Conservation (phyloP, 2,113 vertebrate species). For the Leptodactylus fuscus region DNA sequence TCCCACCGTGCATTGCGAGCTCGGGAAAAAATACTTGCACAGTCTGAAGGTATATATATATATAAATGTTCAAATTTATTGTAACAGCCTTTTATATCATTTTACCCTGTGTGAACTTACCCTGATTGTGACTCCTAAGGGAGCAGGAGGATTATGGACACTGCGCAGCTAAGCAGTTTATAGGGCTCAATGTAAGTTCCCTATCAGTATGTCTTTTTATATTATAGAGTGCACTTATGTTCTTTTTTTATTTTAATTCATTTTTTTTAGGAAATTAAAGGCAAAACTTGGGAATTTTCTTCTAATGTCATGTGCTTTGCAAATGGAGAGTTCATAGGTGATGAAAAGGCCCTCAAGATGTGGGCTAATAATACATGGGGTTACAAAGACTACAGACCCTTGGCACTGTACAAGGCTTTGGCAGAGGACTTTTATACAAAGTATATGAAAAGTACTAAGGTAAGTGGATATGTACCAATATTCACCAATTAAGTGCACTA, state of each 20-base stretch:
- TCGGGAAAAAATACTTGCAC: no score
- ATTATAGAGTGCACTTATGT: neutral
- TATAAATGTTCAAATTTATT: no score
- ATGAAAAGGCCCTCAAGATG: slow-evolving; percentile 75
- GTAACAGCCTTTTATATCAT: no score
- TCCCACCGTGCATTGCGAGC: no score
- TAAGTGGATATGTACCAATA: slow-evolving; percentile 66
- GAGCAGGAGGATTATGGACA: no score
- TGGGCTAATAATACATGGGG: slow-evolving; percentile 80
- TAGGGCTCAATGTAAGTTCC: no score
- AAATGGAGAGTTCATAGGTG: slow-evolving; percentile 79
- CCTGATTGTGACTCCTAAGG: no score
- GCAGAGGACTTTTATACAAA: slow-evolving; percentile 76
- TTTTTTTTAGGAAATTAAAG: slow-evolving; percentile 81
- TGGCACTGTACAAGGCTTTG: slow-evolving; percentile 74
- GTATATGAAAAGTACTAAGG: slow-evolving; percentile 79
- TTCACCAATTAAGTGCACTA: neutral
- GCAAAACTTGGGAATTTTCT: slow-evolving; percentile 81
- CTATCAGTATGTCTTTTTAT: neutral
- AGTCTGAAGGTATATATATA: no score
- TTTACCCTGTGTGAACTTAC: no score
- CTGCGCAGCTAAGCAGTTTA: no score
- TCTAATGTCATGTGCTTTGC: slow-evolving; percentile 83
- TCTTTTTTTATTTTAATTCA: slow-evolving; percentile 53
- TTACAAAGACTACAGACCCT: slow-evolving; percentile 70